Conservation (phyloP, 2,888 invertebrate genomes). For the Stenurella melanura region DNA sequence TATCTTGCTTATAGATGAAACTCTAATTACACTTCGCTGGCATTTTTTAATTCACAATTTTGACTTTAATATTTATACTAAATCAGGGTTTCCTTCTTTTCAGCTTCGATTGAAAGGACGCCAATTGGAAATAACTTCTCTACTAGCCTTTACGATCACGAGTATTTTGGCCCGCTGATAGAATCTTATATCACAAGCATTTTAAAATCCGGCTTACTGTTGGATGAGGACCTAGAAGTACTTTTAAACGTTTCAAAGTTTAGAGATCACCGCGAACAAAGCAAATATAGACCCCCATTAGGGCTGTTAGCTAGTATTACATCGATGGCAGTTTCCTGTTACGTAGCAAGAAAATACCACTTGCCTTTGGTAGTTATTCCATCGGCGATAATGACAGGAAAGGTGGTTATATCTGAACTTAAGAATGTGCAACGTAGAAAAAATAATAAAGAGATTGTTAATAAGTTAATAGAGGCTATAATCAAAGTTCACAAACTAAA, state of each 20-base stretch:
- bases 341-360: slow-evolving; percentile 49
- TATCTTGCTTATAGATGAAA: no score
- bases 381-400: slow-evolving; percentile 40
- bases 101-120: neutral
- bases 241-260: slow-evolving; percentile 50
- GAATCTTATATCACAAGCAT: slow-evolving; percentile 54
- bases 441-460: slow-evolving; percentile 42
- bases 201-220: slow-evolving; percentile 57
- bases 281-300: slow-evolving; percentile 43
- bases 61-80: no score
- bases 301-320: slow-evolving; percentile 46
- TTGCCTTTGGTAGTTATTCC: slow-evolving; percentile 47
- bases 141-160: neutral
- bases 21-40: no score
- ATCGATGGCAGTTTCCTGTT: slow-evolving; percentile 40
- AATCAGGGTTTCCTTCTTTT: neutral
- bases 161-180: slow-evolving; percentile 49
- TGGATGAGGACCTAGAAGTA: slow-evolving; percentile 62
- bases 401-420: slow-evolving; percentile 38
- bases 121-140: neutral
- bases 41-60: no score
- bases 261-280: slow-evolving; percentile 40
- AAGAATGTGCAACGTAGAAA: slow-evolving; percentile 27
- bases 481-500: slow-evolving; percentile 51
- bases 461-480: slow-evolving; percentile 45